Evolutionary conservation across 2,113 vertebrate species (phyloP).

Genomic region (Podarcis muralis): DNA sequence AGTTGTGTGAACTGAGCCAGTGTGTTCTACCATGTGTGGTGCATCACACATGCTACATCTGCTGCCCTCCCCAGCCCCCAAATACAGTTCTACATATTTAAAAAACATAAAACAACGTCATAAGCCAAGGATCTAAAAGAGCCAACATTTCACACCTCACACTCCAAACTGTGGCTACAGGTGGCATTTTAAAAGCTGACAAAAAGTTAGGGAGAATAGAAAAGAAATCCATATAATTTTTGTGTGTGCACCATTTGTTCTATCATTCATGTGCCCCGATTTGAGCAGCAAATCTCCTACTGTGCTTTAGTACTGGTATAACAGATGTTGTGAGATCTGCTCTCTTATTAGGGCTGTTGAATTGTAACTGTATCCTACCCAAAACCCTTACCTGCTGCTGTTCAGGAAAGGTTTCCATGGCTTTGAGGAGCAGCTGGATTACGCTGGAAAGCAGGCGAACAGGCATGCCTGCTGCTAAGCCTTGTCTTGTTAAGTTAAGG

Average conservation of each 20-base stretch:
- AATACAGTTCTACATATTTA: neutral
- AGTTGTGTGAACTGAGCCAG: neutral
- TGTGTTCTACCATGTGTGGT: neutral
- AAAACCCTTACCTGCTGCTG: conserved; percentile 79
- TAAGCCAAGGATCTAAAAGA: neutral
- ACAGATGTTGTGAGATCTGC: neutral
- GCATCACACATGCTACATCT: neutral
- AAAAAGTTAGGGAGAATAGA: neutral
- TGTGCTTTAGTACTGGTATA: neutral
- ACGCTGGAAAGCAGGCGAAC: conserved; percentile 84
- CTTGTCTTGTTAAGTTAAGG: conserved; percentile 90
- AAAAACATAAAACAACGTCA: neutral
- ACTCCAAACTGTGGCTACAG: neutral
- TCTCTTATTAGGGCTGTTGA: neutral
- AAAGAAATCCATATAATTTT: neutral
- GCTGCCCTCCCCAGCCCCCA: too few relatives aligned
- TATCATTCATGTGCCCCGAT: neutral
- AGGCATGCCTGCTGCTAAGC: conserved; percentile 86
- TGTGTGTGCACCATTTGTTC: neutral
- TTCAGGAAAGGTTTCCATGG: conserved; percentile 90
- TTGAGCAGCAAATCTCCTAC: neutral
- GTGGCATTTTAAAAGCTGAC: neutral
- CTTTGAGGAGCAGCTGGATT: conserved; percentile 86
- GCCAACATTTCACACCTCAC: neutral
- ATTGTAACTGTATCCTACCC: neutral